phyloP scores from a whole-genome alignment of 2,113 vertebrate species.

The Notiomystis cincta region DNA sequence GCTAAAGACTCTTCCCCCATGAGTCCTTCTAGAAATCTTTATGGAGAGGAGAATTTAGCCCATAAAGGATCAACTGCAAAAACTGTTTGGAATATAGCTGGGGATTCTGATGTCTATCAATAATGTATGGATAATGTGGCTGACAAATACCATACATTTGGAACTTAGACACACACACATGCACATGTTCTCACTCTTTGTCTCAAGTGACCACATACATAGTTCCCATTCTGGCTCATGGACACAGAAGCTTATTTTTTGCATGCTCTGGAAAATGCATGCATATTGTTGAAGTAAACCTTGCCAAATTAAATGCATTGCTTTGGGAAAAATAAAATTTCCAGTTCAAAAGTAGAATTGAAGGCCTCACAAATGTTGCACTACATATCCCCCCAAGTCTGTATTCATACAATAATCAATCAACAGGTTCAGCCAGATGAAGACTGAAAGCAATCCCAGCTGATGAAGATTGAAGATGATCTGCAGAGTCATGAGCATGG shows the following conservation, averaged over 20 bases:
- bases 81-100: not conserved
- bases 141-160: not conserved
- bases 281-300: not conserved
- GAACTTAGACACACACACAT: not conserved
- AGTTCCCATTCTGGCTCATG: not conserved
- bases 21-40: constrained; percentile 6
- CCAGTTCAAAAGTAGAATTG: not conserved
- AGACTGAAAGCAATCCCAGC: not conserved
- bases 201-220: not conserved
- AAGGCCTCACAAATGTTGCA: not conserved
- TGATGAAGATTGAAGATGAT: not conserved
- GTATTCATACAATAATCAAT: not conserved
- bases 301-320: not conserved
- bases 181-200: not conserved
- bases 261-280: not conserved
- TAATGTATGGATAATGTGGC: not conserved
- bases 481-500: not conserved
- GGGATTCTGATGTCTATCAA: not conserved
- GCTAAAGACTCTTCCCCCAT: not conserved
- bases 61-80: not conserved
- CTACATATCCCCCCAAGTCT: not conserved
- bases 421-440: not conserved
- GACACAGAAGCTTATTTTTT: not conserved
- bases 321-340: not conserved
- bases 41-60: not conserved